Evolutionary conservation across 1,140 invertebrate species (phyloP).

Genomic region (Yoshiicerus persimilis): DNA sequence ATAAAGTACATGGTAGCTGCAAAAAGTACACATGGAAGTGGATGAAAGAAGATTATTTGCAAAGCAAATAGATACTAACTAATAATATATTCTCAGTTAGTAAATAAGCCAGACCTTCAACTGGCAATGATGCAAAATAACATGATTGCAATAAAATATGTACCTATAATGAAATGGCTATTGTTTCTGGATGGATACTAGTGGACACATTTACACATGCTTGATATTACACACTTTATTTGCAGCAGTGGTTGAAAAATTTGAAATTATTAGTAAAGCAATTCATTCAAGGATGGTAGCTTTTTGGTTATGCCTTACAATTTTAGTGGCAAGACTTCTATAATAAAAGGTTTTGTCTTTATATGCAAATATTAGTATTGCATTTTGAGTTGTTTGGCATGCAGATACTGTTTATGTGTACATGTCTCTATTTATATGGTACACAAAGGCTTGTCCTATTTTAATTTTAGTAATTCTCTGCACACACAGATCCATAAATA

Average conservation of each 20-base stretch:
- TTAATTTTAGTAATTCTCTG: not conserved
- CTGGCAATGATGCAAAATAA: no score
- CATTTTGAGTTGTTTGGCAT: not conserved
- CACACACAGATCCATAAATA: not conserved
- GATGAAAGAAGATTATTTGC: no score
- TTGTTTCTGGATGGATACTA: no score
- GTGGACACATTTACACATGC: no score
- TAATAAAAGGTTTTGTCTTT: not conserved
- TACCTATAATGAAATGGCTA: no score
- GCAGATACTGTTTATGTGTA: not conserved
- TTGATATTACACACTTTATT: no score
- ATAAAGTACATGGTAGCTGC: no score
- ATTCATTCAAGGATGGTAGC: not conserved
- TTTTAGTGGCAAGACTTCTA: not conserved
- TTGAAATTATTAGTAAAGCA: not conserved
- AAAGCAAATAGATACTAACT: no score
- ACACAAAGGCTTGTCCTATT: not conserved
- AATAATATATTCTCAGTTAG: no score
- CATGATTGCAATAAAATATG: no score
- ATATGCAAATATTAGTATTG: not conserved
- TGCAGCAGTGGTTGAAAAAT: not conserved
- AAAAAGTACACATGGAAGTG: no score
- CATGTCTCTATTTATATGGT: not conserved
- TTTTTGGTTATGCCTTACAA: not conserved
- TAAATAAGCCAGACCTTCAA: no score